These are phyloP conservation scores for Acrocephalus scirpaceus DNA, from an alignment of 2,797 vertebrate genomes.

Conservation along the genomic window DNA sequence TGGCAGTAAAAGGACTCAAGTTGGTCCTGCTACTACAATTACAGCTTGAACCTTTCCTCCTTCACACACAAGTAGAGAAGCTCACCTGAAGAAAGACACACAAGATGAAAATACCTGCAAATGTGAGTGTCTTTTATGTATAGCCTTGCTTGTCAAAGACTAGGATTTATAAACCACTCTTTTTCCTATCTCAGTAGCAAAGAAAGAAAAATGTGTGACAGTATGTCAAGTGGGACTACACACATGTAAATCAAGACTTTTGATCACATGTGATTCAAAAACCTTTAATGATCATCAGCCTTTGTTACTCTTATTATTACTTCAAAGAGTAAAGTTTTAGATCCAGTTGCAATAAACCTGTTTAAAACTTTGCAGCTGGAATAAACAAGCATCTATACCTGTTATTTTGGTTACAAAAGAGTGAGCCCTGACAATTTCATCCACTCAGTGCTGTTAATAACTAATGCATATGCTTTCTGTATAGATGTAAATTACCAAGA, in stretches of 20 bases:
- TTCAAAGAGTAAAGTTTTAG: background rate
- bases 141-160: background rate
- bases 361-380: background rate
- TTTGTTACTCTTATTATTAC: background rate
- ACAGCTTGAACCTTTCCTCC: too few relatives aligned
- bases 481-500: background rate
- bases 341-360: background rate
- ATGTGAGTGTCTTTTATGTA: background rate
- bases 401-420: background rate
- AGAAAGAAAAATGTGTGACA: background rate
- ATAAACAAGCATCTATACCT: background rate
- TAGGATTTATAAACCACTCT: background rate
- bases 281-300: background rate
- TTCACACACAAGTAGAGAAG: too few relatives aligned
- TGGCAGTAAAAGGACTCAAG: background rate
- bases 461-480: background rate
- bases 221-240: background rate
- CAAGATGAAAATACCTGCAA: too few relatives aligned
- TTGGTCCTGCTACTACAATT: too few relatives aligned
- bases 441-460: background rate
- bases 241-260: background rate
- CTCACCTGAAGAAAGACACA: too few relatives aligned
- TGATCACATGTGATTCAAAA: background rate
- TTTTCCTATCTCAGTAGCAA: background rate
- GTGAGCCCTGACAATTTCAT: fast-evolving